phyloP scores from a whole-genome alignment of 2,888 invertebrate genomes.

The Pseudanteris insignis region DNA sequence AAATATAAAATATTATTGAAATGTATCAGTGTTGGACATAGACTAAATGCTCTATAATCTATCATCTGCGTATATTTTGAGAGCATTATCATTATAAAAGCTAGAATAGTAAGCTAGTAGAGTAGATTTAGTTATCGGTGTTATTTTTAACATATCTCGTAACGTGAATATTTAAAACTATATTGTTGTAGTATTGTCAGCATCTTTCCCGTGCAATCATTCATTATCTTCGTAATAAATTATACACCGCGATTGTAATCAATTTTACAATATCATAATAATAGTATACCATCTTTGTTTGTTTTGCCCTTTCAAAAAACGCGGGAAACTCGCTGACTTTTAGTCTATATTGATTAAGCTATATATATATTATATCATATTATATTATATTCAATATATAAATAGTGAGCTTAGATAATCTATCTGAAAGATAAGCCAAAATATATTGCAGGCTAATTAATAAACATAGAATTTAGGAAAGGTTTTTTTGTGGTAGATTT shows the following conservation, averaged over 20 bases:
- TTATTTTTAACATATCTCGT: slow-evolving; percentile 63
- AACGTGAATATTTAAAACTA: slow-evolving; percentile 58
- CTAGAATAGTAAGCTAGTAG: slow-evolving; percentile 65
- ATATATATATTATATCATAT: too few species aligned
- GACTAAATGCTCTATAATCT: slow-evolving; percentile 63
- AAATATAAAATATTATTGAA: slow-evolving; percentile 64
- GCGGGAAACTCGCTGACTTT: slow-evolving; percentile 52
- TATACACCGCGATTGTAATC: too few species aligned
- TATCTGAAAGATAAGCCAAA: slow-evolving; percentile 63
- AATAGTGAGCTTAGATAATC: slow-evolving; percentile 62
- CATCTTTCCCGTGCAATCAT: slow-evolving; percentile 50
- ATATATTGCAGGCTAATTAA: slow-evolving; percentile 60
- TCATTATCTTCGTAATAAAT: too few species aligned
- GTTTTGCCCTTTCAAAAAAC: too few species aligned
- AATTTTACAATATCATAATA: too few species aligned
- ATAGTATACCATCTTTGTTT: too few species aligned
- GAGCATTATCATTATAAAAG: slow-evolving; percentile 61
- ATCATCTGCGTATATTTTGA: slow-evolving; percentile 62
- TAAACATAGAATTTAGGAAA: slow-evolving; percentile 63
- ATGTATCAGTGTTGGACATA: slow-evolving; percentile 64
- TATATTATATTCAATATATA: too few species aligned
- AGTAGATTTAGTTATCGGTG: slow-evolving; percentile 66
- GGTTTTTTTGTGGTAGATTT: slow-evolving; percentile 65
- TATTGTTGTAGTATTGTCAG: slow-evolving; percentile 62
- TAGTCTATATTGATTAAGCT: slow-evolving; percentile 64